A percentile compares a stretch with the other conserved stretches of the same genome.
Evolutionary conservation across 1,140 invertebrate species (phyloP).

Genomic region (Drosophila arizonae): DNA sequence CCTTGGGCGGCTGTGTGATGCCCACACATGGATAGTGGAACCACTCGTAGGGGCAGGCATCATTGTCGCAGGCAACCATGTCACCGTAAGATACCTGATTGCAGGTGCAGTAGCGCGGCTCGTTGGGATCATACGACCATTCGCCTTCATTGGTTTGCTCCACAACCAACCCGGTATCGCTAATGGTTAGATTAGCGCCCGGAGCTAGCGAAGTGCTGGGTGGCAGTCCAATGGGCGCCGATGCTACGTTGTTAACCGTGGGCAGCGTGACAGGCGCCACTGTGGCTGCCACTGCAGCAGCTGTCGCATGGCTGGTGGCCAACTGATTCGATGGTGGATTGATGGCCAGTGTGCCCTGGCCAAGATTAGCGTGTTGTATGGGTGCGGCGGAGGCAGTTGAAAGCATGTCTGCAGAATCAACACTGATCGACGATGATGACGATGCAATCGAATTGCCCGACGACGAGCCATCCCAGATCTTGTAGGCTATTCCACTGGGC

Average conservation of each 20-base stretch:
- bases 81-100: constrained; percentile 99
- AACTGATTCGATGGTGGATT: constrained; percentile 21
- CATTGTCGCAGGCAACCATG: constrained; percentile 99
- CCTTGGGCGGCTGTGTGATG: constrained; percentile 97
- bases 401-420: constrained; percentile 66
- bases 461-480: constrained; percentile 36
- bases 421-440: constrained; percentile 60
- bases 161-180: constrained; percentile 77
- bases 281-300: not conserved
- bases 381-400: constrained; percentile 20
- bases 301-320: not conserved
- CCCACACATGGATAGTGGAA: constrained; percentile 99
- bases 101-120: constrained; percentile 98
- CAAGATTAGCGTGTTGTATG: constrained; percentile 18
- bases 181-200: constrained; percentile 55
- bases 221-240: constrained; percentile 37
- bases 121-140: constrained; percentile 95
- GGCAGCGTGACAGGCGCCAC: constrained; percentile 8
- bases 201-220: constrained; percentile 40
- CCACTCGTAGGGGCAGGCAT: constrained; percentile 98
- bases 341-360: constrained; percentile 25
- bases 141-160: constrained; percentile 86
- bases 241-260: constrained; percentile 20
- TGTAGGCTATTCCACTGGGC: constrained; percentile 37
- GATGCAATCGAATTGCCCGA: constrained; percentile 61